These are phyloP conservation scores for Darevskia nairensis DNA, from an alignment of 2,797 vertebrate species.

Conservation along the genomic window DNA sequence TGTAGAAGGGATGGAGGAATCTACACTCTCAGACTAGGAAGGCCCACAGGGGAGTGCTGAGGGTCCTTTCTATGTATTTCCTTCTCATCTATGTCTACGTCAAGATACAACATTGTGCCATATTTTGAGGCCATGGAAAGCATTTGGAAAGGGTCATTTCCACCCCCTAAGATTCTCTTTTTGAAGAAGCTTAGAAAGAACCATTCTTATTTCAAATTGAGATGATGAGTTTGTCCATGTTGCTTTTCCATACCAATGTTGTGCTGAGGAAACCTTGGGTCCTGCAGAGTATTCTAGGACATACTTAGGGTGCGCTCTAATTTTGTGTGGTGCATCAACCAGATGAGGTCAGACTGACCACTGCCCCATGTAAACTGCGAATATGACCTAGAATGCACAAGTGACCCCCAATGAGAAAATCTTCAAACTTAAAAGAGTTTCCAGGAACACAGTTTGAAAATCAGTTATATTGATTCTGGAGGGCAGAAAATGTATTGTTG, in stretches of 20 bases:
- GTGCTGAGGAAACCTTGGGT: neutral
- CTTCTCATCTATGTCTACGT: too few species aligned
- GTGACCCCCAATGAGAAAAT: neutral
- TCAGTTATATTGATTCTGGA: neutral
- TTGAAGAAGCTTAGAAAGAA: neutral
- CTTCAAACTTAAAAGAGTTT: neutral
- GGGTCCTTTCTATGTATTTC: too few species aligned
- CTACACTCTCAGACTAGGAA: too few species aligned
- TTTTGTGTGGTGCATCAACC: neutral
- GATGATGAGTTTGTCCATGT: neutral
- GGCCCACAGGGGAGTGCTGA: too few species aligned
- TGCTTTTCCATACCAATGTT: neutral
- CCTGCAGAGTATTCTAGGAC: neutral
- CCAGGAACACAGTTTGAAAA: neutral
- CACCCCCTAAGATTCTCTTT: neutral
- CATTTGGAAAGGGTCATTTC: neutral
- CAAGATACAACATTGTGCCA: too few species aligned
- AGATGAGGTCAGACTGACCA: neutral
- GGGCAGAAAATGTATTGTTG: neutral
- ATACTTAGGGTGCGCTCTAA: neutral
- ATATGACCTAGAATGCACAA: neutral
- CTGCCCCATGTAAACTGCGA: neutral
- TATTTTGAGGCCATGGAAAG: too few species aligned
- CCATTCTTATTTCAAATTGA: neutral
- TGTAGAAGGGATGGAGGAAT: too few species aligned